A percentile compares a stretch with the other conserved stretches of the same genome.
Evolutionary conservation across 2,797 vertebrate genomes (phyloP).

Genomic region (Anguilla megastoma): DNA sequence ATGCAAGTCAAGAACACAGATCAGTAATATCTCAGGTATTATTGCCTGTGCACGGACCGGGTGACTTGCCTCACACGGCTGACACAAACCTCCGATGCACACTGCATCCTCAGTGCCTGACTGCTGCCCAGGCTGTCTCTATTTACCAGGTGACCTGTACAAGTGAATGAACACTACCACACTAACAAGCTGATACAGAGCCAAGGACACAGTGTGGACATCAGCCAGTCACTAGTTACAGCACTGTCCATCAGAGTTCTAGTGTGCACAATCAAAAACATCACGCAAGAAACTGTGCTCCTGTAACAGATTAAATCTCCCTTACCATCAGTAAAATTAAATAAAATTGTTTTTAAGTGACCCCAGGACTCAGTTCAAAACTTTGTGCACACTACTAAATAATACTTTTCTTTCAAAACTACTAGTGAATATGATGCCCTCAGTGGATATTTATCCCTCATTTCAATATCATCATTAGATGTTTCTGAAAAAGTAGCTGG

Average conservation of each 20-base stretch:
- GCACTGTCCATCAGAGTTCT: not conserved
- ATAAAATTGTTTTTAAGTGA: not conserved
- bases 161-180: conserved; percentile 39
- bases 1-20: not conserved
- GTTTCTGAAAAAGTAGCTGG: not conserved
- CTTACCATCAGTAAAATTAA: not conserved
- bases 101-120: conserved; percentile 19
- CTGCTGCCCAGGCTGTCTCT: conserved; percentile 45
- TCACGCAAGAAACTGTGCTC: not conserved
- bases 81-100: not conserved
- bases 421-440: not conserved
- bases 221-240: not conserved
- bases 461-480: not conserved
- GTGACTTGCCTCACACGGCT: not conserved
- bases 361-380: not conserved
- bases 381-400: not conserved
- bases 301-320: not conserved
- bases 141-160: conserved; percentile 29
- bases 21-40: not conserved
- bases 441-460: not conserved
- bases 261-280: not conserved
- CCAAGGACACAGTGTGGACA: not conserved
- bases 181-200: not conserved
- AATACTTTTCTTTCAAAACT: not conserved
- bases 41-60: not conserved